Base-by-base conservation (phyloP, 2,888 invertebrate genomes). In the Nemoura dubitans region DNA sequence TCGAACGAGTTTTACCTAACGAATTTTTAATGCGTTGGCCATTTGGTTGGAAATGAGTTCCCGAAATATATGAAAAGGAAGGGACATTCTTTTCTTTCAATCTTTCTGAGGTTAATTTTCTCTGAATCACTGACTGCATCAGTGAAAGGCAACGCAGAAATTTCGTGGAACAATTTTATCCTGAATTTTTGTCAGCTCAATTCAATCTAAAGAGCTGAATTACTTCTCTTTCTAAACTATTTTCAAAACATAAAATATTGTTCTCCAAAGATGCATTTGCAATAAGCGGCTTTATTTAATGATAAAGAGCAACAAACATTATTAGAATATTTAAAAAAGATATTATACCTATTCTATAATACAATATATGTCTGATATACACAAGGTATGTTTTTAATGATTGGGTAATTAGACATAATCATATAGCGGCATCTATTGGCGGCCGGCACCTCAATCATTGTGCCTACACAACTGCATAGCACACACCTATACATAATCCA, bases 351-450 rank as follows among this genome's bases (percentile, higher is more conserved):
- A 76, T 86, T 80, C 77, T 86, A 36, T 86, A 59, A 80, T 86
- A 86, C 30, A 86, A 43, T 86, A 82, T 86, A 76, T 86, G 77
- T 82, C 76, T 36, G 36, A 36, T 83, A 43, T 86, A 78, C 83
- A 83, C 26, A 85, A 83, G 86, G 83, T 87, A 86, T 87, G 77
- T 77, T 86, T 87, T 85, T 88, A 88, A 88, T 88, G 88, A 88
- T 82, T 85, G 81, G 86, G 88, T 87, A 87, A 88, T 88, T 88
- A 88, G 87, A 85, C 77, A 30, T 87, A 88, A 88, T 88, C 82
- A 88, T 87, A 88, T 86, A 87, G 88, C 88, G 88, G 88, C 84
- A n/a, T 28, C 36, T 59, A 29, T 30, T 27, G 43, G 78, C 43
- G 78, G 82, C 76, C 83, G 43, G 84, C 83, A 84, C 86, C 76